These are phyloP conservation scores for Nycteola revayana DNA, from an alignment of 2,888 invertebrate species.

Conservation along the genomic window DNA sequence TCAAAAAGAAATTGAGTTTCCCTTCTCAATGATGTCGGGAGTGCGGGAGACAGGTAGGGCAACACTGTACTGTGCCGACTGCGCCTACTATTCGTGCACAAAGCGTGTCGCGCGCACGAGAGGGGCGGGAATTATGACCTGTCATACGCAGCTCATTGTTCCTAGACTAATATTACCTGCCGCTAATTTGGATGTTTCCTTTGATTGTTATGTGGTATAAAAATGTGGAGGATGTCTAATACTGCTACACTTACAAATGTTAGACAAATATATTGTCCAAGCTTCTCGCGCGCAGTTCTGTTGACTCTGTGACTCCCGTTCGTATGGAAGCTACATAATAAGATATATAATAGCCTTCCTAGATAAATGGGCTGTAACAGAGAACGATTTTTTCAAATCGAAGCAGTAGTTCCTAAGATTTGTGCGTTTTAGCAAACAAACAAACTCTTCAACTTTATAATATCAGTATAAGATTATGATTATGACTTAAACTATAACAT, in stretches of 20 bases:
- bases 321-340: no score
- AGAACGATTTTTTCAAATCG: no score
- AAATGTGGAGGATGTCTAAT: no score
- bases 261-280: no score
- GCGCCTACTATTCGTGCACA: slow-evolving; percentile 67
- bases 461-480: neutral
- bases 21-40: slow-evolving; percentile 48
- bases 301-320: no score
- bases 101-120: slow-evolving; percentile 59
- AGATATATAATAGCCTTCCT: no score
- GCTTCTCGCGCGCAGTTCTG: no score
- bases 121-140: slow-evolving; percentile 71
- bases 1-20: slow-evolving; percentile 71
- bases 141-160: slow-evolving; percentile 56
- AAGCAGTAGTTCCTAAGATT: no score
- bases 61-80: slow-evolving; percentile 31
- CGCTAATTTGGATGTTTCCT: slow-evolving; percentile 26
- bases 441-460: no score
- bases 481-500: neutral
- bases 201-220: slow-evolving; percentile 3
- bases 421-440: no score
- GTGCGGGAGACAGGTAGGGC: slow-evolving; percentile 55
- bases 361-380: no score
- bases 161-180: slow-evolving; percentile 47
- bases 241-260: no score